Base-by-base conservation (phyloP, 2,797 vertebrate species). In the Ceryle rudis region DNA sequence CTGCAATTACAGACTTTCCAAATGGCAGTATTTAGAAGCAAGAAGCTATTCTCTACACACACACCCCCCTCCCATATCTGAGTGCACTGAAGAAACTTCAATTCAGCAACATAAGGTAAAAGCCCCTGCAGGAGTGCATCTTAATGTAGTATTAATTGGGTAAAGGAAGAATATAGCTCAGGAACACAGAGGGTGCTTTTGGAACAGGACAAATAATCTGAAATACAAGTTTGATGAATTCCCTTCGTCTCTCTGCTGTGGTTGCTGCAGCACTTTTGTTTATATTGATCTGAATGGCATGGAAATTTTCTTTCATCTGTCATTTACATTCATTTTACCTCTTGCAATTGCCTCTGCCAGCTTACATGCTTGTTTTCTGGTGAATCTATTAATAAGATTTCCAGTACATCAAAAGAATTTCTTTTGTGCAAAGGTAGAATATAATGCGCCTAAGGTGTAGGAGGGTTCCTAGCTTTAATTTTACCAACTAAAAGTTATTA, bases 241-340 rank as follows among this genome's bases (percentile, higher is more conserved):
- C 72, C 83, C 86, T 82, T 93, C 47, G 51, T 93, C 88, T 91
- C 49, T 33, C 42, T 47, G 33, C 83, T 93, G 74, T 81, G 85
- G 78, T 93, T 91, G 89, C 87, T 71, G 81, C 84, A 92, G 75
- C 60, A 92, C 82, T 84, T 83, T 77, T 91, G 94, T 95, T 95
- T 95, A 80, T 93, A 94, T 95, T 90, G 93, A 94, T 97, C 90
- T 92, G 93, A 97, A 75, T 0, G 55, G 81, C 37, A 9, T 77
- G 83, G 90, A 97, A 95, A 78, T 96, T 93, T 95, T 62, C 90
- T 95, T 97, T 97, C 94, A 94, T 97, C 92, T 95, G 93, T 95
- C 95, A 95, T 96, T 97, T 95, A 90, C 92, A 93, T 94, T 97
- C 93, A 84, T 90, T 95, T 97, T 97, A 92, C 91, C 74, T 93